Evolutionary conservation across 2,113 vertebrate species (phyloP).

Genomic region (Calyptomena viridis): DNA sequence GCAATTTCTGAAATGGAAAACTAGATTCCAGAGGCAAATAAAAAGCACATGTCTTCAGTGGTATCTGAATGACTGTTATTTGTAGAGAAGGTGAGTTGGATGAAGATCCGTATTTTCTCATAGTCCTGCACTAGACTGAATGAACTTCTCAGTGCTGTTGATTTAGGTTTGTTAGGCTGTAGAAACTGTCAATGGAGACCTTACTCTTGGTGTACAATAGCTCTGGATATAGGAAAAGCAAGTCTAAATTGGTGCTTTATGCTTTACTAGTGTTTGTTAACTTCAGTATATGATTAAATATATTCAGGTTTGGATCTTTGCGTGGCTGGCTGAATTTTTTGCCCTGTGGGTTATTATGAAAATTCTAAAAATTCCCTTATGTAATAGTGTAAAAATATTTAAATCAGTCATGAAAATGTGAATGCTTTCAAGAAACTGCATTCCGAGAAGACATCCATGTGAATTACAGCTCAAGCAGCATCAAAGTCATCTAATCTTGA

Average conservation of each 20-base stretch:
- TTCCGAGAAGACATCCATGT: neutral
- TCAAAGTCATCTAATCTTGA: neutral
- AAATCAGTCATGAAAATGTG: neutral
- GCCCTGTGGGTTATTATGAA: neutral
- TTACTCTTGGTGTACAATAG: neutral
- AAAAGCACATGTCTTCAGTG: neutral
- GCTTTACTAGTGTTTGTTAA: neutral
- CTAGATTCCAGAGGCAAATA: neutral
- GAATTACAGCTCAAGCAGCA: neutral
- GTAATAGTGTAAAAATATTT: neutral
- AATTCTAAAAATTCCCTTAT: neutral
- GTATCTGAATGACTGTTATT: neutral
- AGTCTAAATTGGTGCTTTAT: neutral
- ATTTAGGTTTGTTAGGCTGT: neutral
- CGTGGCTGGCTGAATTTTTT: neutral
- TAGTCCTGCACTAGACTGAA: neutral
- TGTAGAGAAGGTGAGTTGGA: neutral
- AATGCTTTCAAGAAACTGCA: neutral
- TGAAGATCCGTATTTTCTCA: neutral
- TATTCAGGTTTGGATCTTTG: neutral
- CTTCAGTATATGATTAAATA: neutral
- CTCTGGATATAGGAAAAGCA: neutral
- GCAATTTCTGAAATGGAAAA: neutral
- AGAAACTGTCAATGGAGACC: neutral
- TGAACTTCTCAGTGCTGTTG: neutral